Evolutionary conservation across 2,888 invertebrate species (phyloP).

Genomic region (Malacosoma neustria): DNA sequence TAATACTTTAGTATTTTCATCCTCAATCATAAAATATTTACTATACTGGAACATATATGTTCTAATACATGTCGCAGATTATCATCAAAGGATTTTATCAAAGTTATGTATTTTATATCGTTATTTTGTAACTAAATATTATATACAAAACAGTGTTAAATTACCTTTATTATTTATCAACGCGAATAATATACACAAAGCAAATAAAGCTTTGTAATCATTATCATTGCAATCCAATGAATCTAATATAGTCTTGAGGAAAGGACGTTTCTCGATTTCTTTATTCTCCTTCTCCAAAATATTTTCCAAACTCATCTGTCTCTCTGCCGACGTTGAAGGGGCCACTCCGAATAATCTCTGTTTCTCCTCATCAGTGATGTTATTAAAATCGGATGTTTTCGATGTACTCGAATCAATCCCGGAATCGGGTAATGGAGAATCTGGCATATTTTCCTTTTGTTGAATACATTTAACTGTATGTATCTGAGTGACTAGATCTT

Average conservation of each 20-base stretch:
- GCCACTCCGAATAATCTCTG: conserved; percentile 70
- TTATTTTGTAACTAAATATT: no score
- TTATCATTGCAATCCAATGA: conserved; percentile 93
- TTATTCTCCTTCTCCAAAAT: conserved; percentile 48
- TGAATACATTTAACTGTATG: conserved; percentile 29
- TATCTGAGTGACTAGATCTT: conserved; percentile 59
- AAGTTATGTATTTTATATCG: no score
- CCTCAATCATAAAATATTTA: no score
- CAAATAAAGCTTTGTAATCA: conserved; percentile 95
- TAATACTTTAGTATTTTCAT: no score
- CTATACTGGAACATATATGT: no score
- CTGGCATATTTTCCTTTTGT: conserved; percentile 56
- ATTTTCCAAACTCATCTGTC: conserved; percentile 34
- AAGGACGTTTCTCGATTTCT: conserved; percentile 80
- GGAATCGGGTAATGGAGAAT: conserved; percentile 64
- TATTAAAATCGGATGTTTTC: conserved; percentile 73
- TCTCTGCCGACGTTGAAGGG: conserved; percentile 29
- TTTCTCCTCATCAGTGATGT: conserved; percentile 96
- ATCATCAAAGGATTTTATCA: no score
- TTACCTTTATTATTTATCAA: conserved; percentile 95
- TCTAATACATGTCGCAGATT: no score
- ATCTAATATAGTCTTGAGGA: conserved; percentile 91
- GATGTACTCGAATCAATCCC: conserved; percentile 55
- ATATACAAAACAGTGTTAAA: no score
- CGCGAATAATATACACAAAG: conserved; percentile 93